Conservation (phyloP, 2,113 vertebrate genomes). For the Hystrix brachyura region DNA sequence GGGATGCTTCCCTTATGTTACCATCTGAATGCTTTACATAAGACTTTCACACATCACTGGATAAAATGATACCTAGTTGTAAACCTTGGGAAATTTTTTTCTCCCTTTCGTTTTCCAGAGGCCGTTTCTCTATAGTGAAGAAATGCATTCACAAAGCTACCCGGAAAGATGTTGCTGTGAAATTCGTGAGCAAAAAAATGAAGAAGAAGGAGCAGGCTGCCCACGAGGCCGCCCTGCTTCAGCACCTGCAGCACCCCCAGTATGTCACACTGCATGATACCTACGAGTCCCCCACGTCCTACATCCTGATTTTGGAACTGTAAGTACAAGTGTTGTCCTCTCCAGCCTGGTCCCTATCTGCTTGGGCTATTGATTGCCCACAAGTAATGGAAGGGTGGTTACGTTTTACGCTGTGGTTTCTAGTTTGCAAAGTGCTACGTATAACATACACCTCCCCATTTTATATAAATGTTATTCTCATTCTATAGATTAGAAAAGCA, state of each 20-base stretch:
- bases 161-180: slow-evolving; percentile 97
- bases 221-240: slow-evolving; percentile 95
- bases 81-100: neutral
- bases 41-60: neutral
- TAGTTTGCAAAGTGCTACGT: neutral
- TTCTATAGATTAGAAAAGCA: slow-evolving; percentile 12
- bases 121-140: slow-evolving; percentile 97
- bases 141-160: slow-evolving; percentile 96
- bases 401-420: neutral
- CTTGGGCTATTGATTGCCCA: neutral
- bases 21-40: slow-evolving; percentile 46
- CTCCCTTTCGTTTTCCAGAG: slow-evolving; percentile 88
- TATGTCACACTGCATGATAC: slow-evolving; percentile 95
- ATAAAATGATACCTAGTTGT: slow-evolving; percentile 59
- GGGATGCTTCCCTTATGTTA: neutral
- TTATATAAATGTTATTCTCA: neutral
- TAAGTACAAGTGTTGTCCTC: slow-evolving; percentile 85
- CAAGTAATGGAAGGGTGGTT: neutral
- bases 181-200: slow-evolving; percentile 98
- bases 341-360: neutral
- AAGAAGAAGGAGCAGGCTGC: slow-evolving; percentile 98
- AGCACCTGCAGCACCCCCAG: slow-evolving; percentile 95
- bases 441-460: neutral
- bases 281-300: slow-evolving; percentile 93
- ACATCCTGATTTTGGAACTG: slow-evolving; percentile 96